Evolutionary conservation across 2,888 invertebrate species (phyloP), one percentile per base, ranked within the genome.

Genomic region (Ligdia adustata): DNA sequence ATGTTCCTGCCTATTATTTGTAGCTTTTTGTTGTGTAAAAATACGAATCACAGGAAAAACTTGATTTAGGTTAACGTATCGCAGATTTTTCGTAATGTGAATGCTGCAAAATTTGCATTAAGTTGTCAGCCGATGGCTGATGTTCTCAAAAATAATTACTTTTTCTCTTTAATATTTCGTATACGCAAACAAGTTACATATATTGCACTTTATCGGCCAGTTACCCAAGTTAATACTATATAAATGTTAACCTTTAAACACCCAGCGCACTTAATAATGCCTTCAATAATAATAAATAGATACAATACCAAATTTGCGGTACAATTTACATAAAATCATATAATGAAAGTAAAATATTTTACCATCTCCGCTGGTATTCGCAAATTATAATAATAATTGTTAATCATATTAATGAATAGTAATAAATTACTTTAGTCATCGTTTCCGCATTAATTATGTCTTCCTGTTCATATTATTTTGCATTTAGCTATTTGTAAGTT

Each of bases 401-500:
- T 52, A 52, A 51, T 48, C 6, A 42, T 49, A 51, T 45, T 54
- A 46, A 51, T 49, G 69, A 60, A 61, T 64, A 66, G 65, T 49
- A 43, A 44, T 57, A 54, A 37, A 58, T 53, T 52, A 62, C 15
- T 42, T 53, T 67, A 82, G 80, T 83, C 82, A 83, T 67, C 66
- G 51, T 71, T 70, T 73, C 70, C 71, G 69, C 60, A 68, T 75
- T 66, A 63, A 63, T 66, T 63, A 70, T 75, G 85, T 87, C 87
- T 86, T 87, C 85, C 87, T 81, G 77, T 81, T 80, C 62, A 78
- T 84, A 82, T 39, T 52, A 73, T 79, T 76, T 79, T 86, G 88
- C 88, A 89, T 89, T 88, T 89, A 89, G 84, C 78, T 85, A 82
- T 49, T 57, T 64, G 57, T 64, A 84, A 86, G 79, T 78, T 33